A percentile compares a stretch with the other conserved stretches of the same genome.
Conservation (phyloP, 2,113 vertebrate genomes). For the Typhlomys cinereus region DNA sequence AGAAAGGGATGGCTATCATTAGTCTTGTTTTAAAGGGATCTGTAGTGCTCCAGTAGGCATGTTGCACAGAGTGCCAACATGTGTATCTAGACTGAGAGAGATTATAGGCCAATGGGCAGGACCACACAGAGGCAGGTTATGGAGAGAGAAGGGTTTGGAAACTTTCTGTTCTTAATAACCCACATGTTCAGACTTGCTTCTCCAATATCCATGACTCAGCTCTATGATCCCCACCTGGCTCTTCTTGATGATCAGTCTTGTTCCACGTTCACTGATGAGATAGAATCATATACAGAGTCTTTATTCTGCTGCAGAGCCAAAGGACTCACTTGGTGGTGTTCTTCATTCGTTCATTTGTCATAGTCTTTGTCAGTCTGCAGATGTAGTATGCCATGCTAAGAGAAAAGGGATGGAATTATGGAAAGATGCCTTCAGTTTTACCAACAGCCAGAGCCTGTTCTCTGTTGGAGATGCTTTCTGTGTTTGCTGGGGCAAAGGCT, state of each 20-base stretch:
- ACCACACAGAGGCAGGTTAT: background rate
- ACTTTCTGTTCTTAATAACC: background rate
- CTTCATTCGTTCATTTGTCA: background rate
- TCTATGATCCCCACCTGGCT: background rate
- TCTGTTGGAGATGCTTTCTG: background rate
- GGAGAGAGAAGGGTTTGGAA: background rate
- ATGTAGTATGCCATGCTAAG: background rate
- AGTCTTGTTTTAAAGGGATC: background rate
- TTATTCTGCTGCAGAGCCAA: background rate
- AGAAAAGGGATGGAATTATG: background rate
- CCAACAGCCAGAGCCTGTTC: background rate
- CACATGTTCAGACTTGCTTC: background rate
- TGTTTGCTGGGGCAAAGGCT: background rate
- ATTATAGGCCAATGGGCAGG: background rate
- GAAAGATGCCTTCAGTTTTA: background rate
- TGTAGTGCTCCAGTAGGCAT: background rate
- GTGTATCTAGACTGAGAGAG: background rate
- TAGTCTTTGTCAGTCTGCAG: background rate
- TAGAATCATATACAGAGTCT: background rate
- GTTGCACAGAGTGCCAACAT: background rate
- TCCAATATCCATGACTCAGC: background rate
- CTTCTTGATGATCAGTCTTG: background rate
- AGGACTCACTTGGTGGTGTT: background rate
- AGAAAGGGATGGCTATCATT: background rate
- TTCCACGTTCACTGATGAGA: background rate